Percentiles rank a stretch among this genome's conserved stretches.
These are phyloP conservation scores for Onychostruthus taczanowskii DNA, from an alignment of 2,113 vertebrate species.

Conservation along the genomic window DNA sequence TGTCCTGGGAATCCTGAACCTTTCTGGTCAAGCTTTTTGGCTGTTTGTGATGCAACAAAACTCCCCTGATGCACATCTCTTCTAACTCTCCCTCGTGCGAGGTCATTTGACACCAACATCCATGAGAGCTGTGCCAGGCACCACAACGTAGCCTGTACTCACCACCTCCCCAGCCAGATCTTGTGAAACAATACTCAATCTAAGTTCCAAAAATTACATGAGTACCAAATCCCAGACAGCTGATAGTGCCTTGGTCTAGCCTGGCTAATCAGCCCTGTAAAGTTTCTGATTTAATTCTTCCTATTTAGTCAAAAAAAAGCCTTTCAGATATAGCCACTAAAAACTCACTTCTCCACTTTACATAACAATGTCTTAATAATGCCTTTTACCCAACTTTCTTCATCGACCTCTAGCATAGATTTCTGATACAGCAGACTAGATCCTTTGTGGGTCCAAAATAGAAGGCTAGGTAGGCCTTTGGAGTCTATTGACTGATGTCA, in stretches of 20 bases:
- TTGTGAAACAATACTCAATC: neutral
- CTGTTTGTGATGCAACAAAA: neutral
- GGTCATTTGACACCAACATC: neutral
- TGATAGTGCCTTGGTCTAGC: fast-evolving
- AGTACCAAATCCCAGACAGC: neutral
- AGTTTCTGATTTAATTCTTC: neutral
- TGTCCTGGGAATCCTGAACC: neutral
- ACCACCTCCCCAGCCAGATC: neutral
- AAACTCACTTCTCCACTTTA: neutral
- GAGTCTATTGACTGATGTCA: neutral
- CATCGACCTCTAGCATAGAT: neutral
- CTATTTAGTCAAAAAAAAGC: neutral
- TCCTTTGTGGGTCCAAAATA: neutral
- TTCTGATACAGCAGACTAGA: neutral
- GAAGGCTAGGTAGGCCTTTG: neutral
- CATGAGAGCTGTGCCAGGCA: neutral
- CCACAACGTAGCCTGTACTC: neutral
- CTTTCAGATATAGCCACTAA: neutral
- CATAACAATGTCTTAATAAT: neutral
- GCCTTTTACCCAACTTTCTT: neutral
- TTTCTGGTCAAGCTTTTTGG: neutral
- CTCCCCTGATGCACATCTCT: neutral
- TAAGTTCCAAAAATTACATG: neutral
- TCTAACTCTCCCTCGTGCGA: neutral
- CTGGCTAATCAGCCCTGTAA: neutral